Evolutionary conservation across 2,113 vertebrate genomes (phyloP), one percentile per base, ranked within the genome.

Genomic region (Sisor rabdophorus): DNA sequence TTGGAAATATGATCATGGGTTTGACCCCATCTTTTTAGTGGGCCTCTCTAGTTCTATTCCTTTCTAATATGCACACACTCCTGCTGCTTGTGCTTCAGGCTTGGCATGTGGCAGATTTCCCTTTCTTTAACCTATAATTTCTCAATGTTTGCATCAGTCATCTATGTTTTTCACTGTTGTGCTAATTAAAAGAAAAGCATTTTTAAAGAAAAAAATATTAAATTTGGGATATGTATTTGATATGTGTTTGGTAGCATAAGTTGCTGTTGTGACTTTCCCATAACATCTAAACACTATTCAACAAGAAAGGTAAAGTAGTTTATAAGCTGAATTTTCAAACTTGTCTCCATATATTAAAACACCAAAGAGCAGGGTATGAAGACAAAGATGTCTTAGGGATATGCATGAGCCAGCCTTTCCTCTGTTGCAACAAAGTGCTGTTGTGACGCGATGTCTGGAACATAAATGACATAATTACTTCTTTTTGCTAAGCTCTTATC

Each of bases 21-120:
- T 88, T 91, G 91, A 92, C 89, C 90, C 91, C 90, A 90, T 91
- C 89, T 80, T 83, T 88, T 90, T 86, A 83, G 77, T 84, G 78
- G 88, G 86, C 80, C 79, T 78, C 83, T 36, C 73, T 73, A 36
- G 22, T 50, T 56, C 53, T 60, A n/a, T 67, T 54, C 70, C 73
- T 76, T 30, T 65, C 48, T 69, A 36, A 44, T 50, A 54, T 36
- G 26, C 47, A 44, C 52, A 36, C 76, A 22, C 50, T 55, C 54
- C 30, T 47, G 36, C 24, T 63, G 83, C 82, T 63, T 70, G 61
- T 84, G 85, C 60, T 28, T 84, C 84, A 84, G 75, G 83, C 77
- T 70, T 80, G 83, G 88, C 90, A 91, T 91, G 89, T 91, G 90
- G 87, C 85, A 78, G 83, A 77, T 82, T 86, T 89, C 88, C 88